Conservation (phyloP, 2,113 vertebrate genomes). For the Ageneiosus marmoratus region DNA sequence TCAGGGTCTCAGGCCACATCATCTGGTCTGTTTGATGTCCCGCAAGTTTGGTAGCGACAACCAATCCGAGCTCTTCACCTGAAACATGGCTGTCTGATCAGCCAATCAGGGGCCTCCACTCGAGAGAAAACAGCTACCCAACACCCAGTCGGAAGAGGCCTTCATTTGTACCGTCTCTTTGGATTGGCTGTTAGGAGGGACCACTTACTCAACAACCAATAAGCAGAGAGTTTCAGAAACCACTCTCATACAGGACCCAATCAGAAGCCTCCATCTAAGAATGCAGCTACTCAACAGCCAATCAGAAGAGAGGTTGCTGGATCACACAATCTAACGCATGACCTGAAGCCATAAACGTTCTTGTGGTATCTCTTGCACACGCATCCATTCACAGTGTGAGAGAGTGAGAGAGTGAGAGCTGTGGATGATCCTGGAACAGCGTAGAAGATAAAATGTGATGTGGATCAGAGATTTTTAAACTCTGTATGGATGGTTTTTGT, state of each 20-base stretch:
- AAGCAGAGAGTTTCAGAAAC: background rate
- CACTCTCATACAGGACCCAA: background rate
- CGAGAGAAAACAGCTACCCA: background rate
- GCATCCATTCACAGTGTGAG: background rate
- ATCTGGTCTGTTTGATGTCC: slow-evolving; percentile 70
- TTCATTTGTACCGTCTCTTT: background rate
- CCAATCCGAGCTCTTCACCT: background rate
- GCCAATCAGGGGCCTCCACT: slow-evolving; percentile 37
- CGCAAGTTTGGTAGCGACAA: slow-evolving; percentile 73
- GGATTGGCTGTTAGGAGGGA: background rate
- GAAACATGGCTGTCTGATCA: background rate
- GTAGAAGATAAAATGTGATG: background rate
- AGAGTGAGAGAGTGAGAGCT: background rate
- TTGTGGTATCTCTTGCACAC: background rate
- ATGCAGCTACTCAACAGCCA: slow-evolving; percentile 15
- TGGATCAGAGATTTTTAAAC: slow-evolving; percentile 60
- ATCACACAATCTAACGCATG: background rate
- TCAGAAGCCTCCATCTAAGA: slow-evolving; percentile 6
- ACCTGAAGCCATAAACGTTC: slow-evolving; percentile 37
- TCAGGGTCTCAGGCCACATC: slow-evolving; percentile 57
- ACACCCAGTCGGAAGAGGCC: background rate
- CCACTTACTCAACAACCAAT: background rate
- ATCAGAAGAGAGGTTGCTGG: slow-evolving; percentile 19
- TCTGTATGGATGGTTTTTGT: background rate
- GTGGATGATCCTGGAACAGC: background rate